Base-by-base conservation (phyloP, 2,797 vertebrate genomes). In the Steatocranus sp. region DNA sequence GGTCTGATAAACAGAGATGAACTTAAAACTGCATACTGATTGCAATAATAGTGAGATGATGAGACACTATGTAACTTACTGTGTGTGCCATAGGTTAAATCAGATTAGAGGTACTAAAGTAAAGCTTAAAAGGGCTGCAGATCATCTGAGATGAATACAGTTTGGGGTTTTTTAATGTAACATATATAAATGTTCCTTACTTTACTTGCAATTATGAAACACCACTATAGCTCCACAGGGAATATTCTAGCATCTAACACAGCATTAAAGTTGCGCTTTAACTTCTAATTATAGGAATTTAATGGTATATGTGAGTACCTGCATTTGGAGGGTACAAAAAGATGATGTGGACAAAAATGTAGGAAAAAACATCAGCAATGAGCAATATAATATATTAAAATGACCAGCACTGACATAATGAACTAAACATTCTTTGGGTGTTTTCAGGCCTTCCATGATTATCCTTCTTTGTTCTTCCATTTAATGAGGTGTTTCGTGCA, bases 401-500 rank as follows among this genome's bases (percentile, higher is more conserved):
- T 78, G 18, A 48, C 38, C 58, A 41, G n/a, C 34, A 8, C 4
- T 51, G 61, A 56, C 54, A 18, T 53, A 36, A 73, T 68, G 23
- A 38, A 73, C 43, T 77, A 18, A 76, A 77, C 43, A 58, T 48
- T 88, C 76, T 63, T 80, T 46, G 20, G 38, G 3, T 79, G 38
- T 82, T 85, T 83, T 61, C 50, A 20, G 54, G 25, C 27, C 74
- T 30, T 80, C 48, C 20, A 12, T 34, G 23, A 54, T 41, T 51
- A 50, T 83, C 27, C 17, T 15, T 68, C 58, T 79, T 80, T 78
- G 70, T 88, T 83, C 46, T 54, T 46, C 34, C 17, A 43, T 77
- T 78, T 92, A 88, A 91, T 88, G 77, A 87, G 85, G 80, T 68
- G 83, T 83, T 89, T 25, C 41, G 36, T 73, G 80, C 34, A 32